Conservation (phyloP, 1,140 invertebrate species). For the Arctopsyche grandis region DNA sequence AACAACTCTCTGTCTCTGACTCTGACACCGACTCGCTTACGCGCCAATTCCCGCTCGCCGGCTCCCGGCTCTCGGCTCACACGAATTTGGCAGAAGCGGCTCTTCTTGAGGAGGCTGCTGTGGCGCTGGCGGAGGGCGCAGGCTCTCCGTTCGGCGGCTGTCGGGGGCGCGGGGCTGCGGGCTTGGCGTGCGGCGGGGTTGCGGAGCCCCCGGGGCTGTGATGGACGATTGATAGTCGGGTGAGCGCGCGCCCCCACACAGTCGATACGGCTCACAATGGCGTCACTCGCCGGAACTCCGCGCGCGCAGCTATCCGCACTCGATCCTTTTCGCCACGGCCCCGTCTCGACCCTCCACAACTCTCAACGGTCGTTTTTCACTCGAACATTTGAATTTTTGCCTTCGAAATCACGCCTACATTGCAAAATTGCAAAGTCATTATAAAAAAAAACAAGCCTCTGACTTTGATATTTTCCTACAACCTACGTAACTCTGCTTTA, state of each 20-base stretch:
- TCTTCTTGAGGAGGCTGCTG: constrained; percentile 60
- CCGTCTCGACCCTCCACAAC: neutral
- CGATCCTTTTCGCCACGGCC: neutral
- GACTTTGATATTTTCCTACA: too few relatives aligned
- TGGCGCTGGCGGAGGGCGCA: neutral
- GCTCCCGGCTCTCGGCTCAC: constrained; percentile 59
- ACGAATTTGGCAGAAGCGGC: constrained; percentile 70
- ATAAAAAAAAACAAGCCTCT: too few relatives aligned
- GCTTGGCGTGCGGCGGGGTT: neutral
- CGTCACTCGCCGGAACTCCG: constrained; percentile 54
- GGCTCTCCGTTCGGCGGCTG: neutral
- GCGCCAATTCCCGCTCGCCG: neutral
- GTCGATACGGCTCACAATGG: constrained; percentile 84
- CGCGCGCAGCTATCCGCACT: neutral
- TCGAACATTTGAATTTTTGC: too few relatives aligned
- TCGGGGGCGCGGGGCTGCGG: neutral
- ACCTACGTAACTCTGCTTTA: too few relatives aligned
- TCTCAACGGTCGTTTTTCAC: neutral
- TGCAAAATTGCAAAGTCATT: too few relatives aligned
- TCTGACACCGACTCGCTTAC: neutral
- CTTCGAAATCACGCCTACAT: too few relatives aligned
- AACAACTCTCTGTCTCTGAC: neutral
- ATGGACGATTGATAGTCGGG: neutral
- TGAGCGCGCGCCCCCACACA: constrained; percentile 51
- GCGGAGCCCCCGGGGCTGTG: neutral